phyloP scores from a whole-genome alignment of 2,113 vertebrate species.

The Myanophis thanlyinensis region DNA sequence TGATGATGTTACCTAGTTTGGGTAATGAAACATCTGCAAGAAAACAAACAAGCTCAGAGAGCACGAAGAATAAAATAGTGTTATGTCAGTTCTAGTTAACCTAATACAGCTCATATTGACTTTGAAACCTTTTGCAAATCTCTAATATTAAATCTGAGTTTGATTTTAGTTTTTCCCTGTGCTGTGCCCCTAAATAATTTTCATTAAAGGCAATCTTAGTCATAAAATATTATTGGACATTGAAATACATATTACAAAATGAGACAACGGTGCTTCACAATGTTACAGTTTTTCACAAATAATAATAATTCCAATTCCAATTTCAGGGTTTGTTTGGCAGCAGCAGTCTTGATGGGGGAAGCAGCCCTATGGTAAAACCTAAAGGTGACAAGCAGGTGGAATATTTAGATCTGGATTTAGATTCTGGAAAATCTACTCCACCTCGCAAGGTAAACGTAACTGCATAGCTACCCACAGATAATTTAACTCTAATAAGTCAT shows the following conservation, averaged over 20 bases:
- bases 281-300: background rate
- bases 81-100: background rate
- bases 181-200: background rate
- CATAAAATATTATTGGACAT: slow-evolving; percentile 6
- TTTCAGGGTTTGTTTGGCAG: slow-evolving; percentile 77
- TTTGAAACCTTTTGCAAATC: background rate
- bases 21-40: no score
- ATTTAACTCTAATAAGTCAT: background rate
- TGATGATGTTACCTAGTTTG: no score
- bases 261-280: background rate
- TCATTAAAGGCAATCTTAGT: slow-evolving; percentile 1
- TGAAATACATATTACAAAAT: background rate
- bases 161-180: background rate
- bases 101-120: background rate
- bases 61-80: background rate
- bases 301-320: slow-evolving; percentile 25
- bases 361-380: slow-evolving; percentile 91
- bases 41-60: no score
- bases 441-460: slow-evolving; percentile 86
- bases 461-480: background rate
- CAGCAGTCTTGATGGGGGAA: slow-evolving; percentile 85
- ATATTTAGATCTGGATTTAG: slow-evolving; percentile 94
- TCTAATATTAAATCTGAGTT: accelerated
- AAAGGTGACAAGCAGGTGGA: slow-evolving; percentile 98
- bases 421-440: slow-evolving; percentile 91